Evolutionary conservation across 2,888 invertebrate species (phyloP), one percentile per base, ranked within the genome.

Genomic region (Amblyjoppa fuscipennis): DNA sequence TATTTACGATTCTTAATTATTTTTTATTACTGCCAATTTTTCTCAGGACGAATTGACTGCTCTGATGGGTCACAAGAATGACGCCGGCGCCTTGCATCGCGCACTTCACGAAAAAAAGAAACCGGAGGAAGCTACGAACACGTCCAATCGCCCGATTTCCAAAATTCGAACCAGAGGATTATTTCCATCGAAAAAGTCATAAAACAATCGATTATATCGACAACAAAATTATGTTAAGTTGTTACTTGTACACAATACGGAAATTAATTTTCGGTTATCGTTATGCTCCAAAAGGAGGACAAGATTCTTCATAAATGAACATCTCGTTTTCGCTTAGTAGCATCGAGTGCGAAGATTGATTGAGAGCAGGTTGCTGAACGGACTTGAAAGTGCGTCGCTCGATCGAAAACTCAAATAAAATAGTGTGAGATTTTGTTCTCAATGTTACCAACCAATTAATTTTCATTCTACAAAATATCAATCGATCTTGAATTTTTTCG

Each of bases 1-100:
- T 1, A 56, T 6, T n/a, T 0, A 59, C 11, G 11, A 2, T 13
- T 59, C 25, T 66, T 64, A 69, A 13, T 28, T 38, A 45, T 13
- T 61, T 56, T 66, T 77, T 56, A 68, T 64, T 84, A 59, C 51
- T 84, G 81, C 83, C 5, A 20, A 53, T 49, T 80, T 74, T 45
- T 25, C 25, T 73, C 92, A 97, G 96, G 96, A 96, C 78, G 96
- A 98, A 92, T 93, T 99, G 85, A 94, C 95, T 61, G 95, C 96
- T 86, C 95, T 98, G 68, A 93, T 99, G 81, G 97, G 96, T 88
- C 98, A 97, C 92, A 95, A 96, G 90, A 95, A 93, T 83, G 97
- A 97, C 93, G 96, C 96, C 0, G 96, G 96, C 89, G 94, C 96
- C 79, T 94, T 98, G 20, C 96, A 96, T 93, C 96, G 96, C 75